Evolutionary conservation across 2,113 vertebrate species (phyloP).

Genomic region (Peromyscus maniculatus): DNA sequence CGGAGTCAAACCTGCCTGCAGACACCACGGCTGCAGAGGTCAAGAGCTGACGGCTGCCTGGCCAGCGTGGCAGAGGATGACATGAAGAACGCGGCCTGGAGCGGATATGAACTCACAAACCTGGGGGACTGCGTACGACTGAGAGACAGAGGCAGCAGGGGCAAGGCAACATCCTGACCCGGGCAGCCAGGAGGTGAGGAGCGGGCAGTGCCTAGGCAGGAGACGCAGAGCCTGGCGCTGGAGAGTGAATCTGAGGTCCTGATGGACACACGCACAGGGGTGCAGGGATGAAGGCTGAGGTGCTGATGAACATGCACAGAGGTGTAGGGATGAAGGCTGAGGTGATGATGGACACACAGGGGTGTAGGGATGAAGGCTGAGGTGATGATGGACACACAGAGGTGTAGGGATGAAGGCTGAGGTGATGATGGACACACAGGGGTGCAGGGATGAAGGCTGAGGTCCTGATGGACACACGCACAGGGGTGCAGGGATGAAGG

Average conservation of each 20-base stretch:
- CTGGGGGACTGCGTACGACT: not conserved
- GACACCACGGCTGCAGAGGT: not conserved
- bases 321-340: too few species aligned
- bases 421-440: accelerated
- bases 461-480: too few species aligned
- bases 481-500: too few species aligned
- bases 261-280: accelerated
- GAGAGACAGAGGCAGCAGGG: not conserved
- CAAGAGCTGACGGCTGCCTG: not conserved
- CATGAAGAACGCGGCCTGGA: not conserved
- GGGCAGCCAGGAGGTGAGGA: not conserved
- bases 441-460: too few species aligned
- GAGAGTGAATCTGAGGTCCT: accelerated
- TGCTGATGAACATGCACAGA: not conserved
- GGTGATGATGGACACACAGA: not conserved
- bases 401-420: not conserved
- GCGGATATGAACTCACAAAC: accelerated
- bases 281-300: too few species aligned
- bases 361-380: accelerated
- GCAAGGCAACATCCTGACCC: not conserved
- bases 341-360: not conserved
- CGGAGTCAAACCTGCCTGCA: not conserved
- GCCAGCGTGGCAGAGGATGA: accelerated
- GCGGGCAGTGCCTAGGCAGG: not conserved
- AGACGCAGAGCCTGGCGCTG: not conserved